A percentile compares a stretch with the other conserved stretches of the same genome.
Conservation (phyloP, 1,140 invertebrate species). For the Ctenoplectra terminalis region DNA sequence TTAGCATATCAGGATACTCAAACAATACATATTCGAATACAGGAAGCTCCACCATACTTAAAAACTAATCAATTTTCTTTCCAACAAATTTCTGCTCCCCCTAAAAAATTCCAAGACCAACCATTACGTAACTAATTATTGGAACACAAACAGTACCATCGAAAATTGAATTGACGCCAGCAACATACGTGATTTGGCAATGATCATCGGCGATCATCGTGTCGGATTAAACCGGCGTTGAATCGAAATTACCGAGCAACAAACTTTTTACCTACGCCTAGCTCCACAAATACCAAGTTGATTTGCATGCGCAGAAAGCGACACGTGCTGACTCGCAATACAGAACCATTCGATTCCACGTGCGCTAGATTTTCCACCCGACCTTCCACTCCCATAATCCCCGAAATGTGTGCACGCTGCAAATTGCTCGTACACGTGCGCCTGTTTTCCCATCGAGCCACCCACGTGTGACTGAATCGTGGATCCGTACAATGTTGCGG, state of each 20-base stretch:
- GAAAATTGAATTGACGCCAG: not conserved
- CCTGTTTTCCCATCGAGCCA: not conserved
- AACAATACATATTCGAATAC: too few relatives aligned
- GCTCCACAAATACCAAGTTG: too few relatives aligned
- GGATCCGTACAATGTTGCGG: not conserved
- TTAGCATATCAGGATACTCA: too few relatives aligned
- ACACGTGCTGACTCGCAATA: not conserved
- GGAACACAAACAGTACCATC: not conserved
- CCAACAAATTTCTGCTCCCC: too few relatives aligned
- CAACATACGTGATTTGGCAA: not conserved
- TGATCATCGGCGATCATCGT: not conserved
- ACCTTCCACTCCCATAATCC: not conserved
- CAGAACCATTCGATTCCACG: not conserved
- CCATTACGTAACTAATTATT: too few relatives aligned
- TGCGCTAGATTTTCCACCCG: not conserved
- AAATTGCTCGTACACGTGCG: constrained; percentile 28
- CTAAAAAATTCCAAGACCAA: too few relatives aligned
- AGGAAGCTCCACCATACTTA: too few relatives aligned
- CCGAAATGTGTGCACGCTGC: not conserved
- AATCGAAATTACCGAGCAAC: not conserved
- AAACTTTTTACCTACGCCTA: not conserved
- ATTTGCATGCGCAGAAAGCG: not conserved
- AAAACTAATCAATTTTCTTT: too few relatives aligned
- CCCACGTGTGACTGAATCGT: constrained; percentile 1
- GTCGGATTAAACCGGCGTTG: not conserved